Evolutionary conservation across 1,140 invertebrate species (phyloP), one percentile per base, ranked within the genome.

Genomic region (Stenopsyche tienmushanensis): DNA sequence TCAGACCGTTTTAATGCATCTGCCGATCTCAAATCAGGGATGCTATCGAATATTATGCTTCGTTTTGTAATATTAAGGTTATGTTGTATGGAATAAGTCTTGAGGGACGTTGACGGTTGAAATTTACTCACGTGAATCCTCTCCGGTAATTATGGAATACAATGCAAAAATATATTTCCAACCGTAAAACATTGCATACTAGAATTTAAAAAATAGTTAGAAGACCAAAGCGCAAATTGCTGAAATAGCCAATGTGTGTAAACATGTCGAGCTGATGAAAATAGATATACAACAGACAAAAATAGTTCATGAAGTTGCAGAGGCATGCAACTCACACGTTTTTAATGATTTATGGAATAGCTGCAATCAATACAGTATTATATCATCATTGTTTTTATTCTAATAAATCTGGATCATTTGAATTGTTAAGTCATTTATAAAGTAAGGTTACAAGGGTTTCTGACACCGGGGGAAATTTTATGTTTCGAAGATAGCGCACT

Each of bases 91-190:
- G n/a, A n/a, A n/a, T n/a, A n/a, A n/a, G n/a, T n/a, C n/a, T n/a
- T n/a, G n/a, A n/a, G n/a, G n/a, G n/a, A n/a, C n/a, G n/a, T n/a
- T n/a, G n/a, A n/a, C n/a, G n/a, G n/a, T n/a, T n/a, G n/a, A n/a
- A n/a, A n/a, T n/a, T n/a, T n/a, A 47, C 44, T 9, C 29, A 34
- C 29, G 5, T 34, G 29, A 34, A 34, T 34, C 13, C 5, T 34
- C 13, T 34, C 29, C 29, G 29, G 29, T 34, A 13, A 34, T 34
- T 13, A 34, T 7, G 5, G 29, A 34, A 47, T 47, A 47, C 10
- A 47, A 47, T 7, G 57, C 44, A 29, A 47, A 60, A 5, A 47
- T 7, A 25, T 60, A 60, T 60, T 60, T 39, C 57, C 57, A 60
- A 29, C 15, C 24, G 42, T 26, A 25, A 23, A 60, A 47, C 57